A percentile compares a stretch with the other conserved stretches of the same genome.
phyloP scores from a whole-genome alignment of 2,888 invertebrate genomes.

The Chaitophorus viminalis region DNA sequence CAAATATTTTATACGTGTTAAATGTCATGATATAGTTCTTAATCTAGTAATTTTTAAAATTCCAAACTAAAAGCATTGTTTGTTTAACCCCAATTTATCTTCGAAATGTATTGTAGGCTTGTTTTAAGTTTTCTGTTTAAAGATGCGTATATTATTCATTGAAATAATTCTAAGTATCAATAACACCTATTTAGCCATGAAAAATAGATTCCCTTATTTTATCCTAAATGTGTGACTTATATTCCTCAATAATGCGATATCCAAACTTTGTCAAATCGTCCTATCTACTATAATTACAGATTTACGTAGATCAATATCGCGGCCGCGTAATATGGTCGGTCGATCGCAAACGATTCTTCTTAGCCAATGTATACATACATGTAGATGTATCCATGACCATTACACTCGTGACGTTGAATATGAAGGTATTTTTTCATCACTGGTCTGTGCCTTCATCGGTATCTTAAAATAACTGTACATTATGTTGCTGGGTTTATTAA shows the following conservation, averaged over 20 bases:
- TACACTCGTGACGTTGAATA: background rate
- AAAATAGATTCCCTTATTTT: background rate
- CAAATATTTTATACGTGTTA: too few relatives aligned
- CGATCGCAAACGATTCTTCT: slow-evolving; percentile 14
- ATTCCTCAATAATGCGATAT: slow-evolving; percentile 7
- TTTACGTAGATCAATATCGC: slow-evolving; percentile 2
- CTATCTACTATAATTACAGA: slow-evolving; percentile 16
- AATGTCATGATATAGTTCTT: too few relatives aligned
- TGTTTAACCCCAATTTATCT: background rate
- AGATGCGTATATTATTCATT: background rate
- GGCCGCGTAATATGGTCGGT: slow-evolving; percentile 6
- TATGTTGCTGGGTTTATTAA: background rate
- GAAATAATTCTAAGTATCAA: too few relatives aligned
- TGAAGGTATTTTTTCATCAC: background rate
- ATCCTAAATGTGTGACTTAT: slow-evolving; percentile 12
- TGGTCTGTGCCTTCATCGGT: background rate
- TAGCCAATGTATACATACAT: background rate
- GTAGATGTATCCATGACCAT: too few relatives aligned
- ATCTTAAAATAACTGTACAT: slow-evolving; percentile 18
- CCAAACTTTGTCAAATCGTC: slow-evolving; percentile 39
- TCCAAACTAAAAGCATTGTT: too few relatives aligned
- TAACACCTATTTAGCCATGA: too few relatives aligned
- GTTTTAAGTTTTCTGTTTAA: background rate
- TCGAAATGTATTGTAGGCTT: background rate
- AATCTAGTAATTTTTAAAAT: too few relatives aligned